Conservation (phyloP, 1,140 invertebrate species). For the Helicoverpa armigera region DNA sequence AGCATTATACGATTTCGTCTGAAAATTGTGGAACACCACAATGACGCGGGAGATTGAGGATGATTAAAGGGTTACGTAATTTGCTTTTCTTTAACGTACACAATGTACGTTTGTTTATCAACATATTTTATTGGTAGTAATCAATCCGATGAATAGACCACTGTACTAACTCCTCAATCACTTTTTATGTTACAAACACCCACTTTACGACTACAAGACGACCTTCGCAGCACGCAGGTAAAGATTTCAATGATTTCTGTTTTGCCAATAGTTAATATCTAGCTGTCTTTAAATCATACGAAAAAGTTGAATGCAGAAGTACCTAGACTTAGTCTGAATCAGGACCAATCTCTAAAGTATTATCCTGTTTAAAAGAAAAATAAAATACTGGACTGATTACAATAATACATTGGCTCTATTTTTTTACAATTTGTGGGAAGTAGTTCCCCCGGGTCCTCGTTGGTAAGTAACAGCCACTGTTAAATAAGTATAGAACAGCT, state of each 20-base stretch:
- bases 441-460: too few species aligned
- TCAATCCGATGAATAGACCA: conserved; percentile 8
- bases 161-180: background rate
- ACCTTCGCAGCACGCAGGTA: conserved; percentile 8
- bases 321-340: too few species aligned
- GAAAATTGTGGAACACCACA: background rate
- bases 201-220: background rate
- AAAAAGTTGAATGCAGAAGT: too few species aligned
- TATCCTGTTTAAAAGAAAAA: too few species aligned
- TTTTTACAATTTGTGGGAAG: too few species aligned
- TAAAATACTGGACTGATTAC: too few species aligned
- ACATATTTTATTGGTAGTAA: conserved; percentile 39
- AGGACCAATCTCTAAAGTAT: too few species aligned
- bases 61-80: conserved; percentile 39
- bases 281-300: background rate
- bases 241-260: conserved; percentile 16
- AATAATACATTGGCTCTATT: too few species aligned
- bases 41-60: conserved; percentile 22
- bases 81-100: conserved; percentile 13
- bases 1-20: background rate
- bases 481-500: too few species aligned
- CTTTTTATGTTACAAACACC: background rate
- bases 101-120: conserved; percentile 30
- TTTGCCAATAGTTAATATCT: background rate
- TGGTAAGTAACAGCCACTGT: too few species aligned